Evolutionary conservation across 2,888 invertebrate genomes (phyloP).

Genomic region (Philonicus albiceps): DNA sequence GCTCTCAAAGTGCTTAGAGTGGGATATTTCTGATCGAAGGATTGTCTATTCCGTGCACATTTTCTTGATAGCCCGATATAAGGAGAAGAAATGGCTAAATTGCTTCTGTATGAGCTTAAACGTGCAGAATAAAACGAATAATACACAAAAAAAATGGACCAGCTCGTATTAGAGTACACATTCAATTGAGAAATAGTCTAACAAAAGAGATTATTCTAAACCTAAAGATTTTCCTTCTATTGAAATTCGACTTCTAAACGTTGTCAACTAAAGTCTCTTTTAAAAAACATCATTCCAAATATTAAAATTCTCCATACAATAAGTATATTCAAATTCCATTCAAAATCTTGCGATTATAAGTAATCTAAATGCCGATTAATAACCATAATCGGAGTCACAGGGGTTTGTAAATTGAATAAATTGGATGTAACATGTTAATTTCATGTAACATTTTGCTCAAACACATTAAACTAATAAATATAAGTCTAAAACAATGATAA

Average conservation of each 20-base stretch:
- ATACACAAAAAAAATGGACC: background rate
- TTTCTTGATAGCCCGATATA: background rate
- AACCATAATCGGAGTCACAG: no score
- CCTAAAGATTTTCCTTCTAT: background rate
- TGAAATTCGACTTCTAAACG: background rate
- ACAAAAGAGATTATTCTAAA: background rate
- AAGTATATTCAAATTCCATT: no score
- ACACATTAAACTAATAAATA: no score
- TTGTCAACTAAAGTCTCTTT: no score
- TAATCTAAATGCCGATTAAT: no score
- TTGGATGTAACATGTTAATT: no score
- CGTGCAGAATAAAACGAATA: background rate
- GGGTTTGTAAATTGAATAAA: no score
- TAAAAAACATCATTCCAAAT: no score
- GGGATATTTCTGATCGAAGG: background rate
- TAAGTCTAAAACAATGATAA: no score
- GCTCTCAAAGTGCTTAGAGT: background rate
- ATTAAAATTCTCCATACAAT: no score
- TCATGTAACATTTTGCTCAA: no score
- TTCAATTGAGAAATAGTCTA: background rate
- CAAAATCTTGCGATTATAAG: no score
- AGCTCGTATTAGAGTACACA: background rate
- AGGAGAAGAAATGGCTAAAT: background rate
- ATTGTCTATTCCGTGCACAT: background rate
- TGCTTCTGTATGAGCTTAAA: background rate